Evolutionary conservation across 2,888 invertebrate species (phyloP).

Genomic region (Hirtodrosophila alboralis): DNA sequence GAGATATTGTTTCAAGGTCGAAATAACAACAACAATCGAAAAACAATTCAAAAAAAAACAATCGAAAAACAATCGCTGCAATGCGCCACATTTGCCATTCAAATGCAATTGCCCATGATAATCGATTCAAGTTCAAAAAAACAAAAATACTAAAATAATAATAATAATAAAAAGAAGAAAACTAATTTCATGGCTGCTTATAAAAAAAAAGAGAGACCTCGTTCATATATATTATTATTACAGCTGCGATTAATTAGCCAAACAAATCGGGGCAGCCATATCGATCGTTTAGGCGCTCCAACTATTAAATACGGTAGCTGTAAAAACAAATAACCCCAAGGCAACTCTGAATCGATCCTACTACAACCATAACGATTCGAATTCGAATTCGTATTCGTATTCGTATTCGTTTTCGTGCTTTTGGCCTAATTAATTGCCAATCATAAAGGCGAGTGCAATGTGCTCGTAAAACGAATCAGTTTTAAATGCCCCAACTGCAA

Average conservation of each 20-base stretch:
- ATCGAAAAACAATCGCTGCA: constrained; percentile 41
- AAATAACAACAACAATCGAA: constrained; percentile 16
- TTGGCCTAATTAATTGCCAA: constrained; percentile 79
- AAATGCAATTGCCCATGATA: constrained; percentile 73
- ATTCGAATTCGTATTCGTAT: constrained; percentile 17
- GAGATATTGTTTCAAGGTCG: constrained; percentile 7
- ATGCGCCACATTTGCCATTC: constrained; percentile 73
- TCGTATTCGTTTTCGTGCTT: constrained; percentile 47
- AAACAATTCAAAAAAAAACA: constrained; percentile 23
- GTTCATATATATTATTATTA: constrained; percentile 62
- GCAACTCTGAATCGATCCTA: constrained; percentile 30
- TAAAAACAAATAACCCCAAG: constrained; percentile 74
- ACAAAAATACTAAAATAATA: constrained; percentile 7
- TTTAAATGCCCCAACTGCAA: constrained; percentile 71
- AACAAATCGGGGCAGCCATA: constrained; percentile 60
- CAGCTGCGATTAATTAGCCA: constrained; percentile 79
- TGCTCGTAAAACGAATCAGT: constrained; percentile 76
- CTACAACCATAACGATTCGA: constrained; percentile 13
- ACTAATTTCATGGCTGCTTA: constrained; percentile 60
- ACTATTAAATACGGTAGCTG: constrained; percentile 73
- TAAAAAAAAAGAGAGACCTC: constrained; percentile 6
- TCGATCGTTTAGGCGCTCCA: constrained; percentile 29
- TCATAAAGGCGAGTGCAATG: constrained; percentile 78
- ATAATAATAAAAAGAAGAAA: constrained; percentile 26
- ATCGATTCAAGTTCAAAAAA: constrained; percentile 56